Evolutionary conservation across 2,888 invertebrate genomes (phyloP).

Genomic region (Oligia latruncula): DNA sequence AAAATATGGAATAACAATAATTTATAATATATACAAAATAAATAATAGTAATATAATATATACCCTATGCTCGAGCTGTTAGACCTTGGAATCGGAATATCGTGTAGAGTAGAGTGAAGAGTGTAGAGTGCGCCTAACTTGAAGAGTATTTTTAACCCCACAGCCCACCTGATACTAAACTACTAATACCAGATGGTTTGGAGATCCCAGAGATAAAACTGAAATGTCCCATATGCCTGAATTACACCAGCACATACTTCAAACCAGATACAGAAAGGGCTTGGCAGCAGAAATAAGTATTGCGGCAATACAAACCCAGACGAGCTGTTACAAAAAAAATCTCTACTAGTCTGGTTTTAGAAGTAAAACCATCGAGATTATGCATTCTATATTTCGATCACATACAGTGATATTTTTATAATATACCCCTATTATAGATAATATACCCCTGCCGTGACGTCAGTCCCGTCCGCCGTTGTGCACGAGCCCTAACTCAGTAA

Average conservation of each 20-base stretch:
- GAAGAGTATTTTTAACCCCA: not conserved
- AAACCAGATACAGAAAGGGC: not conserved
- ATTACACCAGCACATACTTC: not conserved
- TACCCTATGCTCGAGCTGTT: not conserved
- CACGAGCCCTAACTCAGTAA: conserved; percentile 9
- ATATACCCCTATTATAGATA: not conserved
- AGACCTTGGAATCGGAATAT: not conserved
- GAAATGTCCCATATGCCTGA: not conserved
- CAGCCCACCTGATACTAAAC: not conserved
- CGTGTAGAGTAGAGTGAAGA: too few relatives aligned
- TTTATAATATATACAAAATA: too few relatives aligned
- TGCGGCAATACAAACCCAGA: not conserved
- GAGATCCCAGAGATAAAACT: not conserved
- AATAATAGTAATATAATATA: too few relatives aligned
- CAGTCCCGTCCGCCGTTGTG: not conserved
- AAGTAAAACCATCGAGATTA: not conserved
- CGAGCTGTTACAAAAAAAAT: not conserved
- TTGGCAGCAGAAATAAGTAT: not conserved
- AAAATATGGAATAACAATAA: too few relatives aligned
- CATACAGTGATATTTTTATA: too few relatives aligned
- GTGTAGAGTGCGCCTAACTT: too few relatives aligned
- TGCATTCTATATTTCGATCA: not conserved
- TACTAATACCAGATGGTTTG: too few relatives aligned
- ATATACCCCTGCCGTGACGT: not conserved
- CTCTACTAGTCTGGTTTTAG: not conserved